Percentiles rank a stretch among this genome's conserved stretches.
These are phyloP conservation scores for Lates japonicus DNA, from an alignment of 2,797 vertebrate species.

Conservation along the genomic window DNA sequence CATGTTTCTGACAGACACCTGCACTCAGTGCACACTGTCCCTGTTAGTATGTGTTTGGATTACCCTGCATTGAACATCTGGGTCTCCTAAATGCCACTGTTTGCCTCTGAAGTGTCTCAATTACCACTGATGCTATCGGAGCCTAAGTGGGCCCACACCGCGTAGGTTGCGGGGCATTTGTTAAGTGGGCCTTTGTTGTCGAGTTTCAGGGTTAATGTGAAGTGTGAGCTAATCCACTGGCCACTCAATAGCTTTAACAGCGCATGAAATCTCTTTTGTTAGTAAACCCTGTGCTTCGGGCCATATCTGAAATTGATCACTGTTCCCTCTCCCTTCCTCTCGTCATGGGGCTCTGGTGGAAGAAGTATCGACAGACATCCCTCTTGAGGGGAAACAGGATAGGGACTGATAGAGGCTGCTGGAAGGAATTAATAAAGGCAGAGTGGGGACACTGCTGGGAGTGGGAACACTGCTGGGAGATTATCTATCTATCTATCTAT, in stretches of 20 bases:
- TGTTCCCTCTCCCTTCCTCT: conserved; percentile 60
- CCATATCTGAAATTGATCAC: conserved; percentile 86
- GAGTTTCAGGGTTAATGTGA: conserved; percentile 81
- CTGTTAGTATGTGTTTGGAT: conserved; percentile 50
- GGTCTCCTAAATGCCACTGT: conserved; percentile 66
- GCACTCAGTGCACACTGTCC: neutral
- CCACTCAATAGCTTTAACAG: conserved; percentile 85
- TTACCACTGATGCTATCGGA: conserved; percentile 77
- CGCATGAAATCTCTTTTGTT: conserved; percentile 86
- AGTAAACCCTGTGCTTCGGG: conserved; percentile 79
- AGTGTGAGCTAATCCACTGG: conserved; percentile 83
- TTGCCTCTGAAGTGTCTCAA: conserved; percentile 78
- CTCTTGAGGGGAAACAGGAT: conserved; percentile 55
- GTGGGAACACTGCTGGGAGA: conserved; percentile 24
- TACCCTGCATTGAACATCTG: conserved; percentile 48
- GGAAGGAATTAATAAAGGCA: conserved; percentile 46
- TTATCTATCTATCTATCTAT: neutral
- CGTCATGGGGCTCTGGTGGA: conserved; percentile 69
- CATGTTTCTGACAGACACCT: conserved; percentile 24
- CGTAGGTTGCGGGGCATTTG: conserved; percentile 65
- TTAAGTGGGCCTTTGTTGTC: conserved; percentile 79
- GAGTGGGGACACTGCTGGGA: conserved; percentile 29
- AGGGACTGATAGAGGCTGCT: conserved; percentile 45
- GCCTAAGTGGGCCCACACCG: conserved; percentile 65
- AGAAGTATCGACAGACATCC: conserved; percentile 75